These are phyloP conservation scores for Mantis religiosa DNA, from an alignment of 2,888 invertebrate genomes.

Conservation along the genomic window DNA sequence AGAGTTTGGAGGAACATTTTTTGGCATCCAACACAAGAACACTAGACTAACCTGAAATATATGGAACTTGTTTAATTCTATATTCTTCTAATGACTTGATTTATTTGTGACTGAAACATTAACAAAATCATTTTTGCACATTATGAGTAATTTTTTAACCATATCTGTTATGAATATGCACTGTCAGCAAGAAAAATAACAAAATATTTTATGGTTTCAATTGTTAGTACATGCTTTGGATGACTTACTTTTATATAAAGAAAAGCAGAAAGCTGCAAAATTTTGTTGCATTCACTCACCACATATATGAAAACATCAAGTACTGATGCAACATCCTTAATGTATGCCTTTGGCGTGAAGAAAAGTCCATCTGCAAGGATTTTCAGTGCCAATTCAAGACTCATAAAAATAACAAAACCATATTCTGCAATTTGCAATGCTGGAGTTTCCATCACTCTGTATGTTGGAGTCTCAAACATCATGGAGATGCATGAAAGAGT, in stretches of 20 bases:
- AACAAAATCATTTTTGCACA: no score
- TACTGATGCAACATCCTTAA: conserved; percentile 95
- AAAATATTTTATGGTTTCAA: no score
- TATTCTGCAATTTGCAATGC: conserved; percentile 93
- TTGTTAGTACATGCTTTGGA: background rate
- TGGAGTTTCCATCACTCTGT: conserved; percentile 91
- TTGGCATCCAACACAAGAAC: conserved; percentile 96
- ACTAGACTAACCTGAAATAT: conserved; percentile 77
- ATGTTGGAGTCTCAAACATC: conserved; percentile 97
- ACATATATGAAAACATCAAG: conserved; percentile 96
- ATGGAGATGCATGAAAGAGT: conserved; percentile 96
- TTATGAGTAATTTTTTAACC: no score
- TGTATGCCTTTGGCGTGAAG: conserved; percentile 97
- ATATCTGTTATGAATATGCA: no score
- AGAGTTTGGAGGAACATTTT: conserved; percentile 86
- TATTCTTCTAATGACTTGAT: background rate
- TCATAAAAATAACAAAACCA: conserved; percentile 97
- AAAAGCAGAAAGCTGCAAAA: background rate
- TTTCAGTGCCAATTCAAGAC: conserved; percentile 90
- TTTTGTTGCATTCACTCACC: conserved; percentile 54
- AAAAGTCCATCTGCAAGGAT: conserved; percentile 96
- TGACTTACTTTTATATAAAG: no score
- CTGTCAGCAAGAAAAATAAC: no score
- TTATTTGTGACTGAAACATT: no score
- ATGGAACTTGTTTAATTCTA: background rate